A percentile compares a stretch with the other conserved stretches of the same genome.
These are phyloP conservation scores for Perdita meconis DNA, from an alignment of 2,888 invertebrate species.

Conservation along the genomic window DNA sequence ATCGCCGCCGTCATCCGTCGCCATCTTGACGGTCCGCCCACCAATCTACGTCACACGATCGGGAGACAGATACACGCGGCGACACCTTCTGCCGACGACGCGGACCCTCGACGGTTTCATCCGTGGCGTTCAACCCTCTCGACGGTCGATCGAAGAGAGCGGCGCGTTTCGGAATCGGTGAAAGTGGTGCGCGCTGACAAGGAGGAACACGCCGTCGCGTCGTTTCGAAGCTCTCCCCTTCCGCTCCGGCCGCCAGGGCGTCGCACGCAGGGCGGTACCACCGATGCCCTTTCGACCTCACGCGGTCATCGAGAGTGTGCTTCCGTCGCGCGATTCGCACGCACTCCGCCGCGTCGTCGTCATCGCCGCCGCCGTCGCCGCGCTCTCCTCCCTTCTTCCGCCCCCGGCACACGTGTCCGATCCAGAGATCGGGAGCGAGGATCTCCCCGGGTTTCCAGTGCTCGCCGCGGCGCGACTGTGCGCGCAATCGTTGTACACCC, in stretches of 20 bases:
- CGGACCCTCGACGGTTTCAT: too few species aligned
- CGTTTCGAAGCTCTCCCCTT: constrained; percentile 51
- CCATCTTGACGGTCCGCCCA: constrained; percentile 60
- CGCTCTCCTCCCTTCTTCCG: background rate
- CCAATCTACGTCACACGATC: constrained; percentile 48
- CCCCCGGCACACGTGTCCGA: too few species aligned
- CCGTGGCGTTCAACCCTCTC: too few species aligned
- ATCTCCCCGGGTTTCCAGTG: constrained; percentile 3
- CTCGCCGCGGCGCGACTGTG: constrained; percentile 14
- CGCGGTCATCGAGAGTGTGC: constrained; percentile 66
- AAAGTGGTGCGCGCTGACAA: constrained; percentile 55
- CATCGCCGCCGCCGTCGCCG: background rate
- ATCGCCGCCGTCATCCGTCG: constrained; percentile 53
- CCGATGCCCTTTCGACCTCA: constrained; percentile 80
- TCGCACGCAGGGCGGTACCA: constrained; percentile 79
- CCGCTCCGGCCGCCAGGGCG: constrained; percentile 66
- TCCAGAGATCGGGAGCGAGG: background rate
- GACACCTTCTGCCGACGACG: constrained; percentile 64
- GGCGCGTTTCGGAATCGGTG: constrained; percentile 52
- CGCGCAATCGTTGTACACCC: constrained; percentile 36
- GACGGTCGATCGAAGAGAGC: constrained; percentile 48
- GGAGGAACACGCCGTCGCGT: constrained; percentile 48
- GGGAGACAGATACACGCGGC: constrained; percentile 62
- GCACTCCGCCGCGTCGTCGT: constrained; percentile 26
- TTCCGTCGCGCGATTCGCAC: constrained; percentile 57